These are phyloP conservation scores for Stomatorhinus ivindoensis DNA, from an alignment of 2,113 vertebrate species.

Conservation along the genomic window DNA sequence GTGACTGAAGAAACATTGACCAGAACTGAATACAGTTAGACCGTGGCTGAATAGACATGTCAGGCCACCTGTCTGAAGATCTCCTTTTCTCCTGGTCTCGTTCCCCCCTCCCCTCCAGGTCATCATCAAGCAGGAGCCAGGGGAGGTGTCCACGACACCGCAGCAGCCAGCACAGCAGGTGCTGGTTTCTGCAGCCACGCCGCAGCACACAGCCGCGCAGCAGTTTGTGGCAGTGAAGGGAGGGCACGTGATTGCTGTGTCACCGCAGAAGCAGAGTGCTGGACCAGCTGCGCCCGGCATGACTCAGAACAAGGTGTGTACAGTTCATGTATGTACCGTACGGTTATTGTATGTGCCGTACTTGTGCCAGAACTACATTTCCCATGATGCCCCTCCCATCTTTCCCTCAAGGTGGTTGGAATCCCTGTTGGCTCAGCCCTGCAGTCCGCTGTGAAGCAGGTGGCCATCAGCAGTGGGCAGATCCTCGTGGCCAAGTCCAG, in stretches of 20 bases:
- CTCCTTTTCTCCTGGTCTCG: neutral
- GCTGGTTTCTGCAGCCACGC: conserved; percentile 59
- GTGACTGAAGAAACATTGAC: neutral
- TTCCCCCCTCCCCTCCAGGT: conserved; percentile 59
- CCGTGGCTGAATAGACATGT: neutral
- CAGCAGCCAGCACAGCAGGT: conserved; percentile 56
- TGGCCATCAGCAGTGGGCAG: conserved; percentile 91
- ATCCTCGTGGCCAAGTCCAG: conserved; percentile 89
- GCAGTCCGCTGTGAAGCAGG: conserved; percentile 86
- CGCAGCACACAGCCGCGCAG: conserved; percentile 67
- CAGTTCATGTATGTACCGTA: neutral
- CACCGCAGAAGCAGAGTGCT: conserved; percentile 77
- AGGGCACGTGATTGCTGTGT: conserved; percentile 89
- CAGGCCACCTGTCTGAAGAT: neutral
- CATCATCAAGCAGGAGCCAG: conserved; percentile 96
- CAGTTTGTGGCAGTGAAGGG: conserved; percentile 93
- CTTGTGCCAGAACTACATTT: neutral
- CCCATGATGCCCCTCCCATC: neutral
- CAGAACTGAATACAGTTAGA: neutral
- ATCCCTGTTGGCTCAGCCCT: conserved; percentile 81
- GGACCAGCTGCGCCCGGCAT: conserved; percentile 59
- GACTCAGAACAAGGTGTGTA: conserved; percentile 70
- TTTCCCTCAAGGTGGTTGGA: conserved; percentile 70
- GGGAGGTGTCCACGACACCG: conserved; percentile 70
- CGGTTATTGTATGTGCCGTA: neutral